A percentile compares a stretch with the other conserved stretches of the same genome.
phyloP scores from a whole-genome alignment of 2,113 vertebrate species.

The Gallinago undulata region DNA sequence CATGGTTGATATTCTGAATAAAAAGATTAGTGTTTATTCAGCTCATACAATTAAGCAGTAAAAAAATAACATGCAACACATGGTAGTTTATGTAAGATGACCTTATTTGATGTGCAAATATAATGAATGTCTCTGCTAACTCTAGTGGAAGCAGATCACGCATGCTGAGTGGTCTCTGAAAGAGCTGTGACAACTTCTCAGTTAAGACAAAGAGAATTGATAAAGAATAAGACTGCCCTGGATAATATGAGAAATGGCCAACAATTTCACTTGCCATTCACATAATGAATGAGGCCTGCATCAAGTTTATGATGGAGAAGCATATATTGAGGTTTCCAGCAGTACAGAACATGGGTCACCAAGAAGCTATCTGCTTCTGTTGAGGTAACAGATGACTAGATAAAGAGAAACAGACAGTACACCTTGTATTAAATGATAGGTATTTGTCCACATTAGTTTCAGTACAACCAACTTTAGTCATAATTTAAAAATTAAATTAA shows the following conservation, averaged over 20 bases:
- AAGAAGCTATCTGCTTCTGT: conserved; percentile 22
- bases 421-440: conserved; percentile 20
- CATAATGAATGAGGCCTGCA: conserved; percentile 39
- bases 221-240: not conserved
- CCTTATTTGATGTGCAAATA: not conserved
- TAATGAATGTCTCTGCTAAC: not conserved
- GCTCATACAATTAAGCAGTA: not conserved
- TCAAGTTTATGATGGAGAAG: not conserved
- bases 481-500: conserved; percentile 39
- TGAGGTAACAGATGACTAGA: conserved; percentile 45
- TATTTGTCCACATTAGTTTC: conserved; percentile 40
- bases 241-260: conserved; percentile 36
- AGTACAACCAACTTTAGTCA: not conserved
- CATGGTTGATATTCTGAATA: not conserved
- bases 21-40: not conserved
- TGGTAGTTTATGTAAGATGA: not conserved
- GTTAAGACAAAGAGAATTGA: not conserved
- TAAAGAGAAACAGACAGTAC: conserved; percentile 35
- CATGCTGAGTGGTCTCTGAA: not conserved
- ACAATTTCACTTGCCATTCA: conserved; percentile 43
- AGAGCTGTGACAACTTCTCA: not conserved
- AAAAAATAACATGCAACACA: not conserved
- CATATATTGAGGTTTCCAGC: conserved; percentile 6
- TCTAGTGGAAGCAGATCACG: not conserved
- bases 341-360: conserved; percentile 31